Evolutionary conservation across 2,113 vertebrate genomes (phyloP).

Genomic region (Garra rufa): DNA sequence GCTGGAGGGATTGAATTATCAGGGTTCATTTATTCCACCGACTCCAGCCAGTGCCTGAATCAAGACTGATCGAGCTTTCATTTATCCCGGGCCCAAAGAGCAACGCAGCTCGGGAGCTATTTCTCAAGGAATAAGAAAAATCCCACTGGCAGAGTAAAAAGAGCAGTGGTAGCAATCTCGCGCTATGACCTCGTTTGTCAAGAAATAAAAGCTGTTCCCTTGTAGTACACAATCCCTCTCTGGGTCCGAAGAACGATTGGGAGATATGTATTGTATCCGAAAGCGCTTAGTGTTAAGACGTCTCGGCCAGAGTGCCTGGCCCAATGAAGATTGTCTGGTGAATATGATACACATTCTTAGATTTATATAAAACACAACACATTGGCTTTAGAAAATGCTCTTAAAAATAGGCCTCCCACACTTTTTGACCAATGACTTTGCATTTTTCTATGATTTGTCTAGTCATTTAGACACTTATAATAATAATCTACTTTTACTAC

Average conservation of each 20-base stretch:
- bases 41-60: conserved; percentile 62
- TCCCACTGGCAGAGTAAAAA: conserved; percentile 50
- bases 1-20: conserved; percentile 66
- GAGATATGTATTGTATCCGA: conserved; percentile 52
- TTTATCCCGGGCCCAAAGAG: conserved; percentile 57
- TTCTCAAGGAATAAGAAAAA: conserved; percentile 56
- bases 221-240: conserved; percentile 52
- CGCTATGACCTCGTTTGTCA: conserved; percentile 57
- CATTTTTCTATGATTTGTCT: not conserved
- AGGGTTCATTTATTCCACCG: conserved; percentile 66
- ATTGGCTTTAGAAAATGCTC: not conserved
- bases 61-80: conserved; percentile 67
- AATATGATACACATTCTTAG: conserved; percentile 17
- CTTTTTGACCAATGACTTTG: not conserved
- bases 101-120: conserved; percentile 34
- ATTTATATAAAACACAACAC: not conserved
- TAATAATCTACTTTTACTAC: not conserved
- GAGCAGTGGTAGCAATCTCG: conserved; percentile 56
- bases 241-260: conserved; percentile 29
- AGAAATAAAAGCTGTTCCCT: conserved; percentile 54
- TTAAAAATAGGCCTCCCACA: not conserved
- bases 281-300: conserved; percentile 41
- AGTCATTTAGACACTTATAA: not conserved
- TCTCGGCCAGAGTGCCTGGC: conserved; percentile 33
- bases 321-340: not conserved